phyloP scores from a whole-genome alignment of 1,140 invertebrate species.

The Bursaphelenchus mucronatus region DNA sequence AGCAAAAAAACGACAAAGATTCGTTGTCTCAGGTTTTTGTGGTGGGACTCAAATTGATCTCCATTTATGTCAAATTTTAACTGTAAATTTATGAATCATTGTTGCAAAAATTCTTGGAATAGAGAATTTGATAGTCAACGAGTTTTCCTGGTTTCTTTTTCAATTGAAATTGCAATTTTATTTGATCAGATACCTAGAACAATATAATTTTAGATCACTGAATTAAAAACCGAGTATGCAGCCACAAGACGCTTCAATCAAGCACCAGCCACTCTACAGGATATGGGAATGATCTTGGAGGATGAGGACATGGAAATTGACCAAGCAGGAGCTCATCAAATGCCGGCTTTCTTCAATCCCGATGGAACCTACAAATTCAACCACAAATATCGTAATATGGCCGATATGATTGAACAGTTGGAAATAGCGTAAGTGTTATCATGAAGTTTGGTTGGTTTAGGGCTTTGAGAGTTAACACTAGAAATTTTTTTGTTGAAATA shows the following conservation, averaged over 20 bases:
- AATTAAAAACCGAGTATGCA: constrained; percentile 37
- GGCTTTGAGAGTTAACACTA: background rate
- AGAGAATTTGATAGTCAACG: background rate
- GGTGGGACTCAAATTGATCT: no score
- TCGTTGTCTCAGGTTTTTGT: no score
- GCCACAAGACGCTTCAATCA: constrained; percentile 31
- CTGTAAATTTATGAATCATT: constrained; percentile 17
- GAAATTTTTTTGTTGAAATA: constrained; percentile 11
- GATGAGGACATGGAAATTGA: constrained; percentile 49
- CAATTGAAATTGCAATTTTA: constrained; percentile 29
- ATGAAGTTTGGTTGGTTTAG: no score
- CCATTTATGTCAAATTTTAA: background rate
- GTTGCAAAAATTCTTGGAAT: background rate
- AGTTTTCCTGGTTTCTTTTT: background rate
- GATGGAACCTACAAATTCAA: constrained; percentile 1
- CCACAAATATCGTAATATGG: constrained; percentile 8
- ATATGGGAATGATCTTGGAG: constrained; percentile 21
- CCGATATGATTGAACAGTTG: constrained; percentile 13
- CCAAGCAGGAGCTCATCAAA: constrained; percentile 20
- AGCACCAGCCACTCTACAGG: constrained; percentile 7
- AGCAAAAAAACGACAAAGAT: no score
- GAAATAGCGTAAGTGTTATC: constrained; percentile 15
- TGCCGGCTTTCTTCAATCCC: constrained; percentile 16
- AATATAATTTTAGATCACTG: constrained; percentile 29
- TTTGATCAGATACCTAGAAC: background rate